A percentile compares a stretch with the other conserved stretches of the same genome.
phyloP scores from a whole-genome alignment of 2,113 vertebrate genomes.

The Rhagologus leucostigma region DNA sequence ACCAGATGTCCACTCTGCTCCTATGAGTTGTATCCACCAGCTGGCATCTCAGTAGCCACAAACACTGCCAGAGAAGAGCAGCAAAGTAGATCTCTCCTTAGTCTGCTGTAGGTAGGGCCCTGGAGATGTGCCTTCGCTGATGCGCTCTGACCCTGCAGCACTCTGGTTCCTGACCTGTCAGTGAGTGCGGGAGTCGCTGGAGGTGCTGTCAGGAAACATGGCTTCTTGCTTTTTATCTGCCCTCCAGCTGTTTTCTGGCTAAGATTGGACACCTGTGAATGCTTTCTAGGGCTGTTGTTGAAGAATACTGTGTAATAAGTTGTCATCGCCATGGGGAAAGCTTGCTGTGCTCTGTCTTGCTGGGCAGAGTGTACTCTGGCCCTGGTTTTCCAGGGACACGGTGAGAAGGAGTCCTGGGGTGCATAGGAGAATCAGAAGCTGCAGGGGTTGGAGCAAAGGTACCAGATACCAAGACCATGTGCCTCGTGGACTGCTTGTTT shows the following conservation, averaged over 20 bases:
- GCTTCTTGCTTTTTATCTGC: neutral
- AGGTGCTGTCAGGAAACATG: neutral
- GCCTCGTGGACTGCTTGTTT: neutral
- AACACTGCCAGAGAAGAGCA: neutral
- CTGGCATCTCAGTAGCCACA: neutral
- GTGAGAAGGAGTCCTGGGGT: neutral
- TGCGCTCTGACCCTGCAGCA: neutral
- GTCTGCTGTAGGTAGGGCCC: neutral
- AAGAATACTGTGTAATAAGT: neutral
- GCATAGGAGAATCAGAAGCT: neutral
- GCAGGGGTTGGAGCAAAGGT: neutral
- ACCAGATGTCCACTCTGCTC: neutral
- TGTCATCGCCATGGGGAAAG: fast-evolving
- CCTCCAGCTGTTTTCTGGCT: neutral
- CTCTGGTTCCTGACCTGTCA: neutral
- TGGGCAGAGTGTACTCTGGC: neutral
- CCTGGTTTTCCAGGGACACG: neutral
- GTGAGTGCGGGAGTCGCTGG: neutral
- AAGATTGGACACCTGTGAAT: neutral
- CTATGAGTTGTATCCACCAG: neutral
- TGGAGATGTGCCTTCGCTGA: neutral
- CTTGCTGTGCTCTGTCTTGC: neutral
- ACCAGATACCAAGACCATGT: neutral
- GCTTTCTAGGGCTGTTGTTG: neutral
- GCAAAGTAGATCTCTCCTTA: neutral